These are phyloP conservation scores for Diphyllodes magnificus DNA, from an alignment of 2,113 vertebrate species.

Conservation along the genomic window DNA sequence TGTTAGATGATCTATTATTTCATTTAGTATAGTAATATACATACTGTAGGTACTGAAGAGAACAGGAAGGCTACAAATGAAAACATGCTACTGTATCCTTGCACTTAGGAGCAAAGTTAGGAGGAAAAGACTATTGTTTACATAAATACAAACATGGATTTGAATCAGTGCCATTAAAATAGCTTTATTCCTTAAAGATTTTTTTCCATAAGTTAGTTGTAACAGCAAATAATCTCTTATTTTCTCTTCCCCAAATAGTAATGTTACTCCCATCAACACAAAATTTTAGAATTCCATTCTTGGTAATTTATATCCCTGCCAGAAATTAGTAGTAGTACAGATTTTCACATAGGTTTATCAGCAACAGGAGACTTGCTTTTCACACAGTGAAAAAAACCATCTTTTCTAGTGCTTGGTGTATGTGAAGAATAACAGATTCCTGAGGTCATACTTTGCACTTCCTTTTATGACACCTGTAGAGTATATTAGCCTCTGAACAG, in stretches of 20 bases:
- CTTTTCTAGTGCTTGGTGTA: conserved; percentile 49
- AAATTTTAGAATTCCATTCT: conserved; percentile 33
- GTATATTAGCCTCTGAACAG: neutral
- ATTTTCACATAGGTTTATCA: conserved; percentile 41
- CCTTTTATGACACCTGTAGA: conserved; percentile 11
- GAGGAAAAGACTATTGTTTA: conserved; percentile 67
- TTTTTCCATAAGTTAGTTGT: conserved; percentile 37
- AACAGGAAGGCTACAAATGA: conserved; percentile 68
- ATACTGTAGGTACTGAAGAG: conserved; percentile 66
- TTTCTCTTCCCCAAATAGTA: conserved; percentile 52
- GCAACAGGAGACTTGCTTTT: conserved; percentile 44
- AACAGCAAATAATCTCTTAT: conserved; percentile 50
- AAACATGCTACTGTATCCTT: conserved; percentile 69
- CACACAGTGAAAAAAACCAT: conserved; percentile 55
- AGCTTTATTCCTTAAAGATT: conserved; percentile 50
- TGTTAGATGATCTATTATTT: conserved; percentile 76
- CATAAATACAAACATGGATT: conserved; percentile 74
- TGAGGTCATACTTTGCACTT: conserved; percentile 59
- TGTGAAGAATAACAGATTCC: conserved; percentile 58
- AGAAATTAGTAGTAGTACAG: conserved; percentile 33
- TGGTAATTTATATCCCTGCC: conserved; percentile 37
- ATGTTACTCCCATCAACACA: conserved; percentile 39
- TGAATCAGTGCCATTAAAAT: conserved; percentile 69
- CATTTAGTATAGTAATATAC: conserved; percentile 72
- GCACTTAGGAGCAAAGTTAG: conserved; percentile 63